Percentiles rank a stretch among this genome's conserved stretches.
Conservation (phyloP, 2,888 invertebrate species). For the Toxonevra muliebris region DNA sequence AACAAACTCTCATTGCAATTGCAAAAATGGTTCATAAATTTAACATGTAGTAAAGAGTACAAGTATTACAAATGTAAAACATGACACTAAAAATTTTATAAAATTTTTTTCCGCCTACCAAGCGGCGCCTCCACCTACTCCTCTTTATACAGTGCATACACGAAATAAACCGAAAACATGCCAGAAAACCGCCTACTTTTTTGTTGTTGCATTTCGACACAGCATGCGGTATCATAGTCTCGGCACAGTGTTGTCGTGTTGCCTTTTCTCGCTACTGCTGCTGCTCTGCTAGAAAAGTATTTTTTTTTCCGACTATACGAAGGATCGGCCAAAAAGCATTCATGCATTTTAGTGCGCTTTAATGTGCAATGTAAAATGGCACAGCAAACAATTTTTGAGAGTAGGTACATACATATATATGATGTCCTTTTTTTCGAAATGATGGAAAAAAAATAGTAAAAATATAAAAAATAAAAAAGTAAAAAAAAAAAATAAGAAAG, state of each 20-base stretch:
- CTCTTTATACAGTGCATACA: too few species aligned
- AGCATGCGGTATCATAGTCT: neutral
- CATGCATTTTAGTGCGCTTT: too few species aligned
- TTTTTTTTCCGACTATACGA: neutral
- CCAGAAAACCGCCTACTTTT: conserved; percentile 15
- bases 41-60: conserved; percentile 20
- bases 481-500: too few species aligned
- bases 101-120: neutral
- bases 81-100: conserved; percentile 50
- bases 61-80: conserved; percentile 51
- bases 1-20: neutral
- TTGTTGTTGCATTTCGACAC: neutral
- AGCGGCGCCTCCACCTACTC: too few species aligned
- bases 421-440: too few species aligned
- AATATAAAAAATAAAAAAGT: too few species aligned
- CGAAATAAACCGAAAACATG: conserved; percentile 7
- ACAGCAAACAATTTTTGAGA: too few species aligned
- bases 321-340: neutral
- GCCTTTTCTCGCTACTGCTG: neutral
- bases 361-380: too few species aligned
- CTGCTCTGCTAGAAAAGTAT: too few species aligned
- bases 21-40: conserved; percentile 25
- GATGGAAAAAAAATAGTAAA: too few species aligned
- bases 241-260: neutral
- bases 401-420: too few species aligned